A percentile compares a stretch with the other conserved stretches of the same genome.
Conservation (phyloP, 2,113 vertebrate genomes). For the Labeo rohita region DNA sequence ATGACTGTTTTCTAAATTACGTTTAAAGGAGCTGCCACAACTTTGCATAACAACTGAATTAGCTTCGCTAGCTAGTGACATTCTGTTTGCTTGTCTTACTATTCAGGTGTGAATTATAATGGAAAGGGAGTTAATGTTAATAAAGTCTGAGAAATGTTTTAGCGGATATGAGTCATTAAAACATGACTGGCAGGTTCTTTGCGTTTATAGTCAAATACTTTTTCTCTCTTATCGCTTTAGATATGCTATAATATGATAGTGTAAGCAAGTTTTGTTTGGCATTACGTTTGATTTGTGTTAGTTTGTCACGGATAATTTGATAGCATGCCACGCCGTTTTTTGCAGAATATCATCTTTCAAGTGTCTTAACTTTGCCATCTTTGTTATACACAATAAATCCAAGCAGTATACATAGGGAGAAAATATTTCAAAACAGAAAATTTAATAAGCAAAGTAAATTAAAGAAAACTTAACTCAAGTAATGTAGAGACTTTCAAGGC, state of each 20-base stretch:
- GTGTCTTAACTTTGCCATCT: neutral
- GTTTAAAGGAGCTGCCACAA: neutral
- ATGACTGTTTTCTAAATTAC: neutral
- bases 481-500: neutral
- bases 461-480: neutral
- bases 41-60: slow-evolving; percentile 2
- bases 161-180: neutral
- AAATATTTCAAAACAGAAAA: neutral
- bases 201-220: neutral
- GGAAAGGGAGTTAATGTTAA: neutral
- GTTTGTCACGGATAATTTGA: slow-evolving; percentile 14
- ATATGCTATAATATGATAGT: neutral
- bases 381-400: neutral
- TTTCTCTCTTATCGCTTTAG: neutral
- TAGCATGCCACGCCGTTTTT: neutral
- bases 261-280: neutral
- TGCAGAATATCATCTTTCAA: neutral
- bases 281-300: slow-evolving; percentile 13
- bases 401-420: neutral
- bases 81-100: neutral
- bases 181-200: neutral
- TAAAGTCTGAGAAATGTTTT: neutral
- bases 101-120: neutral
- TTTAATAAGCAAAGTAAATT: neutral
- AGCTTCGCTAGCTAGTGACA: neutral